Conservation (phyloP, 2,888 invertebrate species). For the Chloromyia formosa region DNA sequence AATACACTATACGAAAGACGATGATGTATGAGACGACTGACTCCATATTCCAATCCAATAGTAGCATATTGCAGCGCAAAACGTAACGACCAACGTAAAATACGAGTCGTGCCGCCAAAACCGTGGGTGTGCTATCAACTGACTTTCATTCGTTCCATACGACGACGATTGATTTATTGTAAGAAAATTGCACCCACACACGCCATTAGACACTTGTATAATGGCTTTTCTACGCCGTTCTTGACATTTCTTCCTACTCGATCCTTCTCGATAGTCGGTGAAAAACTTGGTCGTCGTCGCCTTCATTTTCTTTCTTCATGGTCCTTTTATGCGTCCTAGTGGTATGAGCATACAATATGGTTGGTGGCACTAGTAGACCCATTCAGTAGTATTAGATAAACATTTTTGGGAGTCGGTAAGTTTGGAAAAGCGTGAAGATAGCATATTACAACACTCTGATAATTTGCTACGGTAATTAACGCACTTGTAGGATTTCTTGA, state of each 20-base stretch:
- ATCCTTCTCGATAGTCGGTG: not conserved
- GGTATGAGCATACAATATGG: not conserved
- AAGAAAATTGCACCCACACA: slow-evolving; percentile 38
- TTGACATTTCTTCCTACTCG: not conserved
- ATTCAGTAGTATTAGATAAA: not conserved
- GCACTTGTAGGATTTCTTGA: slow-evolving; percentile 43
- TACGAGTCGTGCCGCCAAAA: slow-evolving; percentile 1
- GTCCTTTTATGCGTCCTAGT: not conserved
- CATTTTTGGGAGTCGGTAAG: slow-evolving; percentile 2
- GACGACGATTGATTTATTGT: slow-evolving; percentile 39
- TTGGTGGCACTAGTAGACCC: not conserved
- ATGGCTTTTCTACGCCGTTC: slow-evolving; percentile 30
- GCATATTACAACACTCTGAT: slow-evolving; percentile 17
- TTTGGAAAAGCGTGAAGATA: slow-evolving; percentile 29
- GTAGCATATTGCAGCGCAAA: too few relatives aligned
- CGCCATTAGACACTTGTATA: slow-evolving; percentile 22
- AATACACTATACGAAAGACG: too few relatives aligned
- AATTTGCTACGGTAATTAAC: slow-evolving; percentile 38
- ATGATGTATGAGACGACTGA: too few relatives aligned
- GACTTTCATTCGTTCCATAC: slow-evolving; percentile 15
- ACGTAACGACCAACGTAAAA: too few relatives aligned
- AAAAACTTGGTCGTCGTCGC: not conserved
- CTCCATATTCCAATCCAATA: too few relatives aligned
- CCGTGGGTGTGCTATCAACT: slow-evolving; percentile 23
- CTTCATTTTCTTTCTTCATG: not conserved